Evolutionary conservation across 2,888 invertebrate species (phyloP), one percentile per base, ranked within the genome.

Genomic region (Octonoba sinensis): DNA sequence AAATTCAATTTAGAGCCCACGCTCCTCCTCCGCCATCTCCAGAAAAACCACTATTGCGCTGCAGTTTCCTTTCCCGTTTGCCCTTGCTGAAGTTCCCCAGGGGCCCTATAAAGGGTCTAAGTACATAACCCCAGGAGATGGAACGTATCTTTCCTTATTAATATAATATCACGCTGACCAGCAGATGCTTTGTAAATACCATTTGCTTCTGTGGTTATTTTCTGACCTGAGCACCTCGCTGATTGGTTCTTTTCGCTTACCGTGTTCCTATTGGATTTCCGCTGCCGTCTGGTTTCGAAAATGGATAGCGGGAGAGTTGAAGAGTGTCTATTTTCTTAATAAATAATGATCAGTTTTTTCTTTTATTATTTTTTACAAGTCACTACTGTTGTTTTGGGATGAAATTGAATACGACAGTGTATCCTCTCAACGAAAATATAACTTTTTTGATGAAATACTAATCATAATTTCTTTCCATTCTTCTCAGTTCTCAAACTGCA

Each of bases 101-200:
- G 69, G 76, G 22, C 54, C 75, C 62, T 54, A 60, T 69, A 76
- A 76, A 76, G 56, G 69, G 18, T 69, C 76, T 76, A 76, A 76
- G 76, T 69, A 69, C 76, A 62, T 60, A 76, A 62, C 69, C 69
- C 76, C 76, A 69, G 44, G 69, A 59, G 69, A 64, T 54, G 47
- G 62, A 54, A 69, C 44, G 54, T 69, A 62, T 62, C 69, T 67
- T 54, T 69, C 67, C 69, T 76, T 76, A 76, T 76, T 76, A 76
- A 76, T 76, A 69, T 76, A 76, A 76, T 76, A 76, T 76, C 69
- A 76, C 54, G 54, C 76, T 76, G 76, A 76, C 76, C 76, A 67
- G 69, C 76, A 76, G 69, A 69, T 69, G 76, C 67, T 62, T 69
- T 51, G 76, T 56, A 70, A 76, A 76, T 70, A 69, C 62, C 49